Percentiles rank a stretch among this genome's conserved stretches.
phyloP scores from a whole-genome alignment of 2,888 invertebrate species.

The Syrphus vitripennis region DNA sequence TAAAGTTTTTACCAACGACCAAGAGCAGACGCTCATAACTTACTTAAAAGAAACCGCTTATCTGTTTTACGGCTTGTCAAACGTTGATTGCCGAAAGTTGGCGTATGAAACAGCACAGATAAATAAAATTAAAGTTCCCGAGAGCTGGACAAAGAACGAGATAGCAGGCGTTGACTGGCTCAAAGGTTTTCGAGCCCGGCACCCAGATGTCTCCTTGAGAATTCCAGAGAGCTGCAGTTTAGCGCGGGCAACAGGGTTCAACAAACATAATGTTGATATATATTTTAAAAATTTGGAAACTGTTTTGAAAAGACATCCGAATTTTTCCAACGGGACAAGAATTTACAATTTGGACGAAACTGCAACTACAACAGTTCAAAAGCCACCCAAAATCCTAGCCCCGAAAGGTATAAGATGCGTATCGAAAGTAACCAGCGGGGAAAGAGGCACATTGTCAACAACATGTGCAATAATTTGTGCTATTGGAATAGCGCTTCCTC shows the following conservation, averaged over 20 bases:
- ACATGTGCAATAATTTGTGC: conserved; percentile 11
- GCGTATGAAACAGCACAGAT: no score
- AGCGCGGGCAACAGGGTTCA: not conserved
- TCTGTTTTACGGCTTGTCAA: conserved; percentile 4
- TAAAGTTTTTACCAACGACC: not conserved
- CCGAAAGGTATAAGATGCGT: conserved; percentile 10
- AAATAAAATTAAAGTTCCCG: no score
- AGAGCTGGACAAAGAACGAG: not conserved
- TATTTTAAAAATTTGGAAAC: no score
- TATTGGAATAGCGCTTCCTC: conserved; percentile 16
- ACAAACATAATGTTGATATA: not conserved
- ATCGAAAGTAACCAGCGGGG: conserved; percentile 16
- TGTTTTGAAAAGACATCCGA: conserved; percentile 4
- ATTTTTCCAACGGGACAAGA: conserved; percentile 8
- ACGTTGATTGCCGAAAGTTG: conserved; percentile 5
- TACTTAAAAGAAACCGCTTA: conserved; percentile 8
- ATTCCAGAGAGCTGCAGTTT: conserved; percentile 15
- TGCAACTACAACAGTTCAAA: conserved; percentile 21
- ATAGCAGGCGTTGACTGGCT: conserved; percentile 13
- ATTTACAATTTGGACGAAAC: conserved; percentile 21
- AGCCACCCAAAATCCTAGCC: conserved; percentile 1
- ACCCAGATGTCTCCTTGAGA: not conserved
- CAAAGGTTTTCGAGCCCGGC: conserved; percentile 1
- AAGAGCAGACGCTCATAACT: not conserved
- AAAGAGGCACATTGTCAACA: conserved; percentile 16